Conservation (phyloP, 2,888 invertebrate species). For the Lymantria dispar region DNA sequence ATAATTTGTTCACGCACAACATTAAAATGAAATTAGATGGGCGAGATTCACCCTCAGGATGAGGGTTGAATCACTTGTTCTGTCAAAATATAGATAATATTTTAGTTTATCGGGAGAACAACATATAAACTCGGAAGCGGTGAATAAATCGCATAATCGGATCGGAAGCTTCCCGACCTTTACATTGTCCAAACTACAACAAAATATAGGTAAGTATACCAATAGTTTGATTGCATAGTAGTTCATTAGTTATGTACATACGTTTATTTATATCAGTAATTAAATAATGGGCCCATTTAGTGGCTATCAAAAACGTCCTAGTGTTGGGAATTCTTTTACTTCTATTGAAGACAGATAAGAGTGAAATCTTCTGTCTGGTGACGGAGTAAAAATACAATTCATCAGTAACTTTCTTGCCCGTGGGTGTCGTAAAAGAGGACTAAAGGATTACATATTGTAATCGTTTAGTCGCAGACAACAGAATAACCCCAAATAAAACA, state of each 20-base stretch:
- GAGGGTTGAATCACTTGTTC: constrained; percentile 59
- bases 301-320: too few species aligned
- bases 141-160: constrained; percentile 72
- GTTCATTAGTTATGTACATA: neutral
- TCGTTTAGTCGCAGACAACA: too few species aligned
- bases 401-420: too few species aligned
- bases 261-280: too few species aligned
- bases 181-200: constrained; percentile 33
- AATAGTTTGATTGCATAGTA: constrained; percentile 11
- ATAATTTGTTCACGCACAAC: constrained; percentile 77
- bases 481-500: too few species aligned
- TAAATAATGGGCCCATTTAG: too few species aligned
- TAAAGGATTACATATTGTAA: too few species aligned
- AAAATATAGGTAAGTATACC: neutral
- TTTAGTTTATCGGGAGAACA: constrained; percentile 51
- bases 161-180: constrained; percentile 47
- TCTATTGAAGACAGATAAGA: too few species aligned
- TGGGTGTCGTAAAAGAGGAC: too few species aligned
- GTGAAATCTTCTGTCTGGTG: too few species aligned
- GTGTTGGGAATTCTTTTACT: too few species aligned
- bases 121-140: constrained; percentile 50
- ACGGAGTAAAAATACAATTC: too few species aligned
- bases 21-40: constrained; percentile 74
- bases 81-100: constrained; percentile 74
- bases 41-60: constrained; percentile 54